phyloP scores from a whole-genome alignment of 2,797 vertebrate species.

The Gallinago stenura region DNA sequence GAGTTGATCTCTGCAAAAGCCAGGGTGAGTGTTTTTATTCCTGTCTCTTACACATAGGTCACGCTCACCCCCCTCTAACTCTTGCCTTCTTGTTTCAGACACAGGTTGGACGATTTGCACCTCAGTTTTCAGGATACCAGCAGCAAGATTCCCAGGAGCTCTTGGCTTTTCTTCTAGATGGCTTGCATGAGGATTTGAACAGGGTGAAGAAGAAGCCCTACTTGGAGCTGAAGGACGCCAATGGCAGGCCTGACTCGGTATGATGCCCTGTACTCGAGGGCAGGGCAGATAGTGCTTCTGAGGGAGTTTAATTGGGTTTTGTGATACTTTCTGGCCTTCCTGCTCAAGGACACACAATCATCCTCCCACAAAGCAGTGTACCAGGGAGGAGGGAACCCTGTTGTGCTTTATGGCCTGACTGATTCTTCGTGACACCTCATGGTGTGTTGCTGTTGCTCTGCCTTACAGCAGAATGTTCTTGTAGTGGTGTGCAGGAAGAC shows the following conservation, averaged over 20 bases:
- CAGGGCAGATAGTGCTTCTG: not conserved
- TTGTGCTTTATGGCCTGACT: not conserved
- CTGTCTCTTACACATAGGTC: not conserved
- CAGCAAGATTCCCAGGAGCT: constrained; percentile 98
- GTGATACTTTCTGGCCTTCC: not conserved
- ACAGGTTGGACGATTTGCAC: constrained; percentile 95
- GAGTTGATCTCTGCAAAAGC: not conserved
- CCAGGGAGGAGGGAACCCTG: not conserved
- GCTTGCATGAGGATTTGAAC: constrained; percentile 96
- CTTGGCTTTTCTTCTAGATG: constrained; percentile 94
- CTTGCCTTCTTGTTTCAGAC: constrained; percentile 81
- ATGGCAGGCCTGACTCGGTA: constrained; percentile 93
- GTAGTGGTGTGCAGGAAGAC: not conserved
- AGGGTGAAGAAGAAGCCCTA: constrained; percentile 98
- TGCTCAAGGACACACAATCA: not conserved
- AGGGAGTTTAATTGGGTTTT: not conserved
- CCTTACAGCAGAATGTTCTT: not conserved
- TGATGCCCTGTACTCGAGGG: not conserved
- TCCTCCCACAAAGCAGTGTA: not conserved
- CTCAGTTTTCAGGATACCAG: constrained; percentile 97
- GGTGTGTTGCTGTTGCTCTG: not conserved
- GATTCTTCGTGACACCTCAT: not conserved
- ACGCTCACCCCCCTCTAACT: not conserved
- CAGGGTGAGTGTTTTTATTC: not conserved
- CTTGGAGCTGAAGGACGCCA: constrained; percentile 91